A percentile compares a stretch with the other conserved stretches of the same genome.
Conservation (phyloP, 1,140 invertebrate species). For the Anastatus disparis region DNA sequence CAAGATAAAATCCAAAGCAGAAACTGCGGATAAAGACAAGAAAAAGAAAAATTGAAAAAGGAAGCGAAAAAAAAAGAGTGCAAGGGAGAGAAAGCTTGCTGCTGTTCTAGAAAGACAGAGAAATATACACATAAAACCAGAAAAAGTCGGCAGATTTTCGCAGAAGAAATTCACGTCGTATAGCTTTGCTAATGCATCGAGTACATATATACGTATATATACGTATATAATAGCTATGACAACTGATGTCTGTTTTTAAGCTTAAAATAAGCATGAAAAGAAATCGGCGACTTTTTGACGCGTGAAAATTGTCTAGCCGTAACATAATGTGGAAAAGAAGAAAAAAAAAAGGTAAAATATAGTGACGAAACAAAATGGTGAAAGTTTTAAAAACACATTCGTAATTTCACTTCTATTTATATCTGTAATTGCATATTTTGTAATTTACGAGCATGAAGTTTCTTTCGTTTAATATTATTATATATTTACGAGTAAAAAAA, state of each 20-base stretch:
- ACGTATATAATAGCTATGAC: no score
- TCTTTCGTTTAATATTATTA: no score
- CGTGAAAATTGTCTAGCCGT: background rate
- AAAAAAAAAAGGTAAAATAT: background rate
- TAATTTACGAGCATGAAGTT: constrained; percentile 22
- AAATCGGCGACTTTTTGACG: background rate
- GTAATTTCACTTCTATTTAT: constrained; percentile 2
- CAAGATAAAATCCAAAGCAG: background rate
- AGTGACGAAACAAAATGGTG: background rate
- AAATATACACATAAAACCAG: background rate
- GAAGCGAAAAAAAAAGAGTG: background rate
- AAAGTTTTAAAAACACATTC: background rate
- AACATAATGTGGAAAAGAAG: background rate
- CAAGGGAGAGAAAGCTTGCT: no score
- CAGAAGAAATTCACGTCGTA: constrained; percentile 9
- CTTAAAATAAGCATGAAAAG: constrained; percentile 4
- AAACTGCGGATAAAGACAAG: no score
- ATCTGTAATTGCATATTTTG: background rate
- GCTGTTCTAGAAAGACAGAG: no score
- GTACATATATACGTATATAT: constrained; percentile 4
- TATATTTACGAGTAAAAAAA: no score
- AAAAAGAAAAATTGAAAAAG: no score
- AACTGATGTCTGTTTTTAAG: constrained; percentile 14
- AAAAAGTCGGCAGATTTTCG: constrained; percentile 24
- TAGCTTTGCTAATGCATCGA: constrained; percentile 24